phyloP scores from a whole-genome alignment of 1,140 invertebrate genomes.

The Apis cerana region DNA sequence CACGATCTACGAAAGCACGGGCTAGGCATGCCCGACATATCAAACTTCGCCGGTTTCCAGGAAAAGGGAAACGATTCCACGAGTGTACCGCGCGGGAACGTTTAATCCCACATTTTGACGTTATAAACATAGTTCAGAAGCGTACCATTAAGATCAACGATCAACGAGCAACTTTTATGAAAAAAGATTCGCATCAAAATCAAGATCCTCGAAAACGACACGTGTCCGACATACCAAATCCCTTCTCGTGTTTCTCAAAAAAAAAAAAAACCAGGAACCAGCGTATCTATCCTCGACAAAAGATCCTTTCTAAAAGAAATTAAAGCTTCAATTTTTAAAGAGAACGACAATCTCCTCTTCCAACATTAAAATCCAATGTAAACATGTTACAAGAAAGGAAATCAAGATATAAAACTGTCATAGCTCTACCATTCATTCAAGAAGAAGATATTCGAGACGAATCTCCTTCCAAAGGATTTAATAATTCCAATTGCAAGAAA shows the following conservation, averaged over 20 bases:
- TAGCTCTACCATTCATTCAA: too few relatives aligned
- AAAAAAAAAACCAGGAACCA: background rate
- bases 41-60: conserved; percentile 16
- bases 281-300: background rate
- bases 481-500: too few relatives aligned
- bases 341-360: too few relatives aligned
- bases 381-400: too few relatives aligned
- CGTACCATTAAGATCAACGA: conserved; percentile 16
- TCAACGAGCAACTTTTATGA: background rate
- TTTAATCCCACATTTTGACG: conserved; percentile 4
- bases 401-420: too few relatives aligned
- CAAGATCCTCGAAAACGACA: conserved; percentile 8
- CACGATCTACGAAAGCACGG: conserved; percentile 11
- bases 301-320: too few relatives aligned
- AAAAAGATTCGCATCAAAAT: conserved; percentile 16
- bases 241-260: background rate
- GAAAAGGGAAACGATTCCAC: background rate
- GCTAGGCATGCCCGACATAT: conserved; percentile 27
- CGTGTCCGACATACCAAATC: conserved; percentile 33
- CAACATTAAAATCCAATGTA: too few relatives aligned
- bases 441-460: too few relatives aligned
- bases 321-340: too few relatives aligned
- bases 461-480: too few relatives aligned
- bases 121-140: background rate
- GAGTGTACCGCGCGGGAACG: background rate